A percentile compares a stretch with the other conserved stretches of the same genome.
Conservation (phyloP, 2,113 vertebrate genomes). For the Anas platyrhynchos region DNA sequence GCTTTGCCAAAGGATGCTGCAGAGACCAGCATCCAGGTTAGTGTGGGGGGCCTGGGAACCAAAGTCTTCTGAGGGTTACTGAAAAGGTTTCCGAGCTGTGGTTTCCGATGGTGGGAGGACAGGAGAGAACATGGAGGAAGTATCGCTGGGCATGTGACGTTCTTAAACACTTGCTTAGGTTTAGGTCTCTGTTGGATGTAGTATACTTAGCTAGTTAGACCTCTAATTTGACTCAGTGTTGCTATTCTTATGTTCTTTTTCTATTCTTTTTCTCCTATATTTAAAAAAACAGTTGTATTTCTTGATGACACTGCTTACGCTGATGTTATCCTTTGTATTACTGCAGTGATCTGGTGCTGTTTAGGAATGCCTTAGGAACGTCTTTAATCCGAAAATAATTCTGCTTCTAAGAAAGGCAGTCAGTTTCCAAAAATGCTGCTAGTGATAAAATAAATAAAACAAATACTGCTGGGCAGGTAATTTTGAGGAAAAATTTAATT, state of each 20-base stretch:
- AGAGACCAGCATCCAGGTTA: neutral
- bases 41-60: too few relatives aligned
- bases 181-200: neutral
- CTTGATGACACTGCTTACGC: neutral
- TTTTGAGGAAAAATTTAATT: neutral
- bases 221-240: neutral
- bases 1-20: neutral
- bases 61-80: neutral
- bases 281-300: neutral
- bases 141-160: neutral
- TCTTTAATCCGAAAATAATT: neutral
- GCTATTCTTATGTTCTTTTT: neutral
- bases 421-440: neutral
- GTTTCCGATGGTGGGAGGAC: neutral
- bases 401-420: neutral
- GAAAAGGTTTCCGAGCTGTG: neutral
- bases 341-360: neutral
- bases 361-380: neutral
- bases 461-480: neutral
- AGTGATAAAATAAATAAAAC: neutral
- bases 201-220: neutral
- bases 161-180: neutral
- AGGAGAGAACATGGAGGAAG: neutral
- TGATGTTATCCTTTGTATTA: neutral
- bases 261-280: neutral